Evolutionary conservation across 1,140 invertebrate genomes (phyloP).

Genomic region (Brachionus angularis): DNA sequence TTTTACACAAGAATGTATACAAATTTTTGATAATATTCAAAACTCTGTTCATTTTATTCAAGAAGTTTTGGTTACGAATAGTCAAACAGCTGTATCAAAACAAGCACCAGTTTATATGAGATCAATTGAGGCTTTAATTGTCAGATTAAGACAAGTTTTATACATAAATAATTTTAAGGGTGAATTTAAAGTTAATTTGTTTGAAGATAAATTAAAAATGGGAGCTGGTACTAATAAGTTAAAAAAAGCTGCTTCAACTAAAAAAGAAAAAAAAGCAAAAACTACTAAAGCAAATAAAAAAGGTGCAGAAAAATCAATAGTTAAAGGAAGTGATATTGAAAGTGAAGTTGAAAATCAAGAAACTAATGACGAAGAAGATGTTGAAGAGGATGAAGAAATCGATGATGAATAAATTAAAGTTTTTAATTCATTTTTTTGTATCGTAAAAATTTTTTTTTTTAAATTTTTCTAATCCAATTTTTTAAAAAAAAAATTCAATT

Average conservation of each 20-base stretch:
- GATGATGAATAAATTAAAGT: too few relatives aligned
- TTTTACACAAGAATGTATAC: not conserved
- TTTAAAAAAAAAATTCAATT: too few relatives aligned
- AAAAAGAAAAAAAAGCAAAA: slow-evolving; percentile 1
- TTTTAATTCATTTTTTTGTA: too few relatives aligned
- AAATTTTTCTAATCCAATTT: too few relatives aligned
- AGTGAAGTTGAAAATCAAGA: slow-evolving; percentile 4
- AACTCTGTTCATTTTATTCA: slow-evolving; percentile 40
- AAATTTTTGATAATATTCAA: slow-evolving; percentile 8
- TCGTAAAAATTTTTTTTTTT: too few relatives aligned
- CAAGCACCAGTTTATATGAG: slow-evolving; percentile 29
- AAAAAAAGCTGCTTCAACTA: too few relatives aligned
- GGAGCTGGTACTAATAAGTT: not conserved
- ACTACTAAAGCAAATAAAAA: not conserved
- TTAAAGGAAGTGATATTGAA: slow-evolving; percentile 12
- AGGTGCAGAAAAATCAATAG: not conserved
- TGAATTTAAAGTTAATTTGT: slow-evolving; percentile 23
- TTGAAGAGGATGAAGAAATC: not conserved
- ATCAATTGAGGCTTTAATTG: slow-evolving; percentile 1
- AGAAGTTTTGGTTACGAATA: slow-evolving; percentile 28
- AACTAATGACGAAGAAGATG: not conserved
- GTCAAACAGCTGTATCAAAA: slow-evolving; percentile 23
- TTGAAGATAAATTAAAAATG: slow-evolving; percentile 13
- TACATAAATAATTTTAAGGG: slow-evolving; percentile 33
- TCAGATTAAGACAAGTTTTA: slow-evolving; percentile 8